phyloP scores from a whole-genome alignment of 2,888 invertebrate species.

The Heliconius cydno region DNA sequence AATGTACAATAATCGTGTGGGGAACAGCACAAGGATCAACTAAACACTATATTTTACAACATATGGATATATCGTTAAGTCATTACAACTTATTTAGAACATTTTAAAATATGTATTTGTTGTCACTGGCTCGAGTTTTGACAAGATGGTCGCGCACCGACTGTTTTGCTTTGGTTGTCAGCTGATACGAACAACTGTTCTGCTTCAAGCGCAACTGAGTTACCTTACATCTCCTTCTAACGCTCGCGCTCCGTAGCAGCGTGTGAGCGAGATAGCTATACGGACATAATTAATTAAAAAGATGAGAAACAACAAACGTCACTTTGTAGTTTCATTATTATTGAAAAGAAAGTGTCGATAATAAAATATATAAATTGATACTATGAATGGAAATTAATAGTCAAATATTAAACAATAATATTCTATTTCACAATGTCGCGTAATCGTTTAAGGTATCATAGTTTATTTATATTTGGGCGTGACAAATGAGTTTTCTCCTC shows the following conservation, averaged over 20 bases:
- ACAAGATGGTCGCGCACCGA: constrained; percentile 85
- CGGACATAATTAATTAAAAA: constrained; percentile 61
- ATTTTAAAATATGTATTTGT: constrained; percentile 83
- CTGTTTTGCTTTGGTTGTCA: constrained; percentile 85
- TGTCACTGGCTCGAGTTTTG: constrained; percentile 82
- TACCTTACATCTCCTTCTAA: constrained; percentile 57
- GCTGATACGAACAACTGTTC: constrained; percentile 81
- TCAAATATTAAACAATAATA: constrained; percentile 56
- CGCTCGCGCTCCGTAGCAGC: constrained; percentile 24
- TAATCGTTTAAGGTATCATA: constrained; percentile 49
- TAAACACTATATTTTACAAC: constrained; percentile 75
- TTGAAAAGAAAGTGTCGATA: constrained; percentile 68
- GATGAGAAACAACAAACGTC: constrained; percentile 72
- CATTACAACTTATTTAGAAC: constrained; percentile 78
- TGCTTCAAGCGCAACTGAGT: constrained; percentile 62
- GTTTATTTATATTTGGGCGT: constrained; percentile 71
- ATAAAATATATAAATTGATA: constrained; percentile 57
- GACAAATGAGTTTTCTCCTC: constrained; percentile 57
- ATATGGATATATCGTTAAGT: constrained; percentile 74
- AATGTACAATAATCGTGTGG: constrained; percentile 72
- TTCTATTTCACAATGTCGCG: constrained; percentile 77
- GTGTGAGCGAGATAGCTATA: constrained; percentile 60
- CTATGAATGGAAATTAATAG: constrained; percentile 74
- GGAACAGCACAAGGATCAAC: constrained; percentile 73
- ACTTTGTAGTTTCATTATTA: constrained; percentile 77